Evolutionary conservation across 2,797 vertebrate species (phyloP).

Genomic region (Scyliorhinus canicula): DNA sequence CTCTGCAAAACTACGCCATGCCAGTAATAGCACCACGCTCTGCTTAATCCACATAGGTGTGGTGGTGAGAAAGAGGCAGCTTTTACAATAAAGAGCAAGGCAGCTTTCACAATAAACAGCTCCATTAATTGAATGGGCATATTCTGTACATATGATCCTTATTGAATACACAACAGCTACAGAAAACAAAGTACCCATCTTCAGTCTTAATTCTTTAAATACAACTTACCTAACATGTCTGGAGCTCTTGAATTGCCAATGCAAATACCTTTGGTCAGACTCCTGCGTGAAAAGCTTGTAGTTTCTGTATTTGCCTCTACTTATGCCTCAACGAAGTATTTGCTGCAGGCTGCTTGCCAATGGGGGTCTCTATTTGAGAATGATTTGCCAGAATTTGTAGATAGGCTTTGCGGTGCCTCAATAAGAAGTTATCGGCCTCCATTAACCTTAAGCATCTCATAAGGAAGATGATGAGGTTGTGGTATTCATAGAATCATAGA

Average conservation of each 20-base stretch:
- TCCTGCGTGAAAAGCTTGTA: not conserved
- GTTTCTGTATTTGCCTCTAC: not conserved
- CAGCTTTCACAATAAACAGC: not conserved
- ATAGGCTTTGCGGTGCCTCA: not conserved
- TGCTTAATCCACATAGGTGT: not conserved
- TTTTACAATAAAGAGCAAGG: not conserved
- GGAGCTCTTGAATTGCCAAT: not conserved
- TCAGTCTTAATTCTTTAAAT: not conserved
- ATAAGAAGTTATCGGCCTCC: not conserved
- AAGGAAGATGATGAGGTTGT: no score
- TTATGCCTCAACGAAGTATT: not conserved
- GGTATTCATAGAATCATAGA: no score
- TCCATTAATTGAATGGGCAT: not conserved
- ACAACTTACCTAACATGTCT: not conserved
- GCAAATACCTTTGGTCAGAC: not conserved
- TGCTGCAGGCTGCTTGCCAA: not conserved
- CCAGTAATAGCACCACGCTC: not conserved
- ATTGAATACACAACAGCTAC: not conserved
- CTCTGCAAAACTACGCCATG: not conserved
- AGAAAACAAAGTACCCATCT: not conserved
- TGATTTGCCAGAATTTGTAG: not conserved
- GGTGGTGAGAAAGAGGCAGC: not conserved
- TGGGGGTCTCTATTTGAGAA: no score
- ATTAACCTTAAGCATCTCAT: not conserved
- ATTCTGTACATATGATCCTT: not conserved